Conservation (phyloP, 2,113 vertebrate species). For the Ptilonorhynchus violaceus region DNA sequence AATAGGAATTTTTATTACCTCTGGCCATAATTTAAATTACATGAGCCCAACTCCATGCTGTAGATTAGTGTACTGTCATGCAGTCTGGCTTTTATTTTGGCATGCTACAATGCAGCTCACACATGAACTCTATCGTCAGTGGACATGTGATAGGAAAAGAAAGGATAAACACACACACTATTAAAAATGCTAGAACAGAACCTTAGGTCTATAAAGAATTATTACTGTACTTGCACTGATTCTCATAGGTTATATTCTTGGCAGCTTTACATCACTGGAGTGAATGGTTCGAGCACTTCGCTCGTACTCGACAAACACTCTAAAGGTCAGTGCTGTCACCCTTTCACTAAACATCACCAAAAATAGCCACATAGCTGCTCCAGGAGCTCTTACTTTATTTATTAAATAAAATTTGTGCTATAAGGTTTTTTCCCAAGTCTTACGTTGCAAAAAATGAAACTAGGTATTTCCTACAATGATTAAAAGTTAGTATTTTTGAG, state of each 20-base stretch:
- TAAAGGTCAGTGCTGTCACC: slow-evolving; percentile 57
- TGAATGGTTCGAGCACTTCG: slow-evolving; percentile 20
- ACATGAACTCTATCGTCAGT: not conserved
- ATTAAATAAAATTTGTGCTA: not conserved
- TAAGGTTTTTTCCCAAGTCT: not conserved
- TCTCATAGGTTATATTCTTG: slow-evolving; percentile 53
- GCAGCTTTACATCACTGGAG: slow-evolving; percentile 48
- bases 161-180: not conserved
- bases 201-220: slow-evolving; percentile 45
- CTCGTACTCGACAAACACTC: slow-evolving; percentile 4
- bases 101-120: not conserved
- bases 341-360: slow-evolving; percentile 50
- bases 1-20: slow-evolving; percentile 59
- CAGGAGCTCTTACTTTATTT: slow-evolving; percentile 11
- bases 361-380: slow-evolving; percentile 28
- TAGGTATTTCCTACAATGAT: not conserved
- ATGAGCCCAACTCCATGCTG: not conserved
- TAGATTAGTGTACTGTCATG: not conserved
- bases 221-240: slow-evolving; percentile 29
- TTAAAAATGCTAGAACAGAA: slow-evolving; percentile 31
- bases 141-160: not conserved
- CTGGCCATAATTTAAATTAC: slow-evolving; percentile 43
- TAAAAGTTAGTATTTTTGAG: not conserved
- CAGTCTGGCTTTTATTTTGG: not conserved
- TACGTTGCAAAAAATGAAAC: not conserved